Evolutionary conservation across 1,140 invertebrate species (phyloP), one percentile per base, ranked within the genome.

Genomic region (Halesus radiatus): DNA sequence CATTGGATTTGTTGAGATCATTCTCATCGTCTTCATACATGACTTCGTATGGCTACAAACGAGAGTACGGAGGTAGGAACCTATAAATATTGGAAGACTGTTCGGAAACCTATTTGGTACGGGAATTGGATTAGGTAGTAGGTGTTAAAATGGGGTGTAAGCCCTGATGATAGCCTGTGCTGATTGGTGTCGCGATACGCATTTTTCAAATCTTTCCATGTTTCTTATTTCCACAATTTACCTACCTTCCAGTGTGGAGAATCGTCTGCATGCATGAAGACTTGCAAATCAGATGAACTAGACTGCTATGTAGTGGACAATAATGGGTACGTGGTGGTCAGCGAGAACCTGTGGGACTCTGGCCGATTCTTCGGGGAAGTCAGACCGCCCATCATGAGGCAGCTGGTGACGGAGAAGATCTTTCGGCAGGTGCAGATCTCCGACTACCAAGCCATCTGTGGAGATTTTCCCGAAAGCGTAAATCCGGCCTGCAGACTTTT

Each of bases 381-480:
- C 56, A 88, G 92, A 70, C 92, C 95, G 29, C 93, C 94, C 22
- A 92, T 98, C 3, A 96, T 98, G 94, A 88, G 91, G 68, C 92
- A 91, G 62, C 87, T 98, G 70, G 92, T 98, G 0, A 91, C 94
- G 66, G 93, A 95, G 50, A 92, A 93, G 20, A 93, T 98, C 22
- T 98, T 93, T 86, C 93, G 93, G 81, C 90, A 91, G 80, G 93
- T 97, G 5, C 90, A 91, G 52, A 92, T 98, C 56, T 95, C 94
- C 80, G 97, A 98, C 87, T 98, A 98, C 87, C 97, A 98, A 88
- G 96, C 94, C 0, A 94, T 97, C 1, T 98, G 96, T 86, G 95
- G 95, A 82, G 90, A 92, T 76, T 90, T 89, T 60, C 92, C 91
- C 29, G 90, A 89, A 72, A 91, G 90, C 8, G 89, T 88, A 1